Evolutionary conservation across 2,888 invertebrate species (phyloP), one percentile per base, ranked within the genome.

Genomic region (Microchrysa polita): DNA sequence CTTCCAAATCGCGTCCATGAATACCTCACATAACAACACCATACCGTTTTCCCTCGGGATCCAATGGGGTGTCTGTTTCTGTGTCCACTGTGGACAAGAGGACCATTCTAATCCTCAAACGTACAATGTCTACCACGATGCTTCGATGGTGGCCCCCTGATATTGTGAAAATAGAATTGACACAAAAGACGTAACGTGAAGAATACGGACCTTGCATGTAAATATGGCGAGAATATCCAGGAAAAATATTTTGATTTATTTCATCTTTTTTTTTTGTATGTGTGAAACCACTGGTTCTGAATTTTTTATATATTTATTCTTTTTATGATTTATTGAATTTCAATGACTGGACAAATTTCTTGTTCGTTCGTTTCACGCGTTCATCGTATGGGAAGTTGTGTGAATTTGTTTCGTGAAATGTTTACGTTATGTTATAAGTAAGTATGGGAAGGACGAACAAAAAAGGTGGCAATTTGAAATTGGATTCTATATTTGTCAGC

Each of bases 301-400:
- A 65, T 22, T 48, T 48, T 65, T 48, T n/a, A n/a, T n/a, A n/a
- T n/a, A n/a, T n/a, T n/a, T 34, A 7, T 34, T 34, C 27, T 14
- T 61, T 61, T 61, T 65, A 65, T 67, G 67, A 67, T 67, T 67
- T 67, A 67, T 67, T 67, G 34, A 67, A 55, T 55, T 55, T 53
- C 67, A 67, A 67, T 67, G 67, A 67, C 53, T 67, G 12, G 67
- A 67, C 67, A 67, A 16, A 53, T 55, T 55, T 67, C 55, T 27
- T 55, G 2, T 7, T 55, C 27, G 27, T n/a, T n/a, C n/a, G n/a
- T n/a, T n/a, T n/a, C n/a, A 67, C 53, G 23, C 48, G 18, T 44
- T 42, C 22, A 14, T 42, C 20, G 67, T 52, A 48, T 52, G n/a
- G n/a, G 61, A 61, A 40, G 44, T 44, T 65, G 65, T 34, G 27